Evolutionary conservation across 2,113 vertebrate species (phyloP).

Genomic region (Noturus placidus): DNA sequence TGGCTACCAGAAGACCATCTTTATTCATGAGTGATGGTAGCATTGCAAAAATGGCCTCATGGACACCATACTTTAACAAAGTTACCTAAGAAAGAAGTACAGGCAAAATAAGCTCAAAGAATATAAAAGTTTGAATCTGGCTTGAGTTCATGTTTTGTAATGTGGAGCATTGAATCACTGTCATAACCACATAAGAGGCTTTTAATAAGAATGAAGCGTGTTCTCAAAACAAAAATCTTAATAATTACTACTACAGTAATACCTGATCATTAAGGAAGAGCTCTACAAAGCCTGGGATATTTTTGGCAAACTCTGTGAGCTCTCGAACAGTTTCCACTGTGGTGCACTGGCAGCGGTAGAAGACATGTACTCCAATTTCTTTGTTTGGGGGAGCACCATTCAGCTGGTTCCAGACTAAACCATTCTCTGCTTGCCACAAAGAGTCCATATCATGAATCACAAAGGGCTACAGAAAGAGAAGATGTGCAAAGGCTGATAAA

Average conservation of each 20-base stretch:
- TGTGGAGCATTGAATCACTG: background rate
- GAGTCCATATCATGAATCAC: constrained; percentile 91
- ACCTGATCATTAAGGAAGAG: constrained; percentile 88
- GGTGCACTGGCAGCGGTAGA: constrained; percentile 90
- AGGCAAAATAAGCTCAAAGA: background rate
- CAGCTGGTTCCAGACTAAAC: constrained; percentile 86
- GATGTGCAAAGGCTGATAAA: constrained; percentile 6
- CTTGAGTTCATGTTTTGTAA: background rate
- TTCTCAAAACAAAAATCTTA: background rate
- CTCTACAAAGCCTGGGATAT: constrained; percentile 83
- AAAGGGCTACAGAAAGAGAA: constrained; percentile 77
- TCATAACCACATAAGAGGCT: background rate
- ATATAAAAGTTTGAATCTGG: background rate
- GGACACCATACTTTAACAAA: constrained; percentile 93
- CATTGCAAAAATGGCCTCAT: constrained; percentile 98
- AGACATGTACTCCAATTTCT: constrained; percentile 87
- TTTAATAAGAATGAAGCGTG: background rate
- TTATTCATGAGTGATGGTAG: constrained; percentile 98
- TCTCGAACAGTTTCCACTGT: constrained; percentile 86
- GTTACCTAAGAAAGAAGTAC: constrained; percentile 75
- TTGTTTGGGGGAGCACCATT: constrained; percentile 81
- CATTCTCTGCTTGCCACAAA: constrained; percentile 85
- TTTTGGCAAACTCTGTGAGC: constrained; percentile 89
- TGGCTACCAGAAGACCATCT: constrained; percentile 93
- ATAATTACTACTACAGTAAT: background rate